A percentile compares a stretch with the other conserved stretches of the same genome.
Evolutionary conservation across 2,888 invertebrate species (phyloP).

Genomic region (Stratiomys singularior): DNA sequence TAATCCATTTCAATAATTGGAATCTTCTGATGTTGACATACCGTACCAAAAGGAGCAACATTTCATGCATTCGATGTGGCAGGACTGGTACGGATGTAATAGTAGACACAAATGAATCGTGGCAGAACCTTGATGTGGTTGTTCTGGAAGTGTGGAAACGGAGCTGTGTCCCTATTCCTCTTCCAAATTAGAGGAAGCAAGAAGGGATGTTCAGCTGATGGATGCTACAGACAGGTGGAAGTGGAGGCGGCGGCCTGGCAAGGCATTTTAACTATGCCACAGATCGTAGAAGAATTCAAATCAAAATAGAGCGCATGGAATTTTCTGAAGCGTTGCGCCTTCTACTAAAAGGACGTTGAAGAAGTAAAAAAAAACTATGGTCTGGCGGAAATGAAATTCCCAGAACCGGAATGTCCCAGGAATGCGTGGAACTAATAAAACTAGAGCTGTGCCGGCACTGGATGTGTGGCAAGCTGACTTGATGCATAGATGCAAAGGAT

Average conservation of each 20-base stretch:
- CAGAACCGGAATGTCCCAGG: constrained; percentile 35
- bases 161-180: not conserved
- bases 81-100: not conserved
- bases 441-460: not conserved
- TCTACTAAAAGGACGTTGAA: constrained; percentile 17
- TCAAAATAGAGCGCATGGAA: constrained; percentile 26
- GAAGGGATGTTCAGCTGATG: not conserved
- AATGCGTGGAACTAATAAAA: constrained; percentile 14
- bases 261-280: constrained; percentile 20
- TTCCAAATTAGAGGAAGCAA: not conserved
- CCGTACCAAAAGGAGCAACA: not conserved
- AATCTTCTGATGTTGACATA: constrained; percentile 39
- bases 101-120: not conserved
- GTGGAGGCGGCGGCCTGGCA: not conserved
- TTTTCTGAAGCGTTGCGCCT: constrained; percentile 26
- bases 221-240: not conserved
- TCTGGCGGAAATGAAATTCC: constrained; percentile 41
- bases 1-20: constrained; percentile 43
- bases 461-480: not conserved
- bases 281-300: constrained; percentile 34
- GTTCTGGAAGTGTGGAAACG: not conserved
- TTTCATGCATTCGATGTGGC: not conserved
- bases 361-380: constrained; percentile 21
- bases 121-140: not conserved
- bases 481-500: constrained; percentile 32